Percentiles rank a stretch among this genome's conserved stretches.
phyloP scores from a whole-genome alignment of 2,797 vertebrate species.

The Amniataba percoides region DNA sequence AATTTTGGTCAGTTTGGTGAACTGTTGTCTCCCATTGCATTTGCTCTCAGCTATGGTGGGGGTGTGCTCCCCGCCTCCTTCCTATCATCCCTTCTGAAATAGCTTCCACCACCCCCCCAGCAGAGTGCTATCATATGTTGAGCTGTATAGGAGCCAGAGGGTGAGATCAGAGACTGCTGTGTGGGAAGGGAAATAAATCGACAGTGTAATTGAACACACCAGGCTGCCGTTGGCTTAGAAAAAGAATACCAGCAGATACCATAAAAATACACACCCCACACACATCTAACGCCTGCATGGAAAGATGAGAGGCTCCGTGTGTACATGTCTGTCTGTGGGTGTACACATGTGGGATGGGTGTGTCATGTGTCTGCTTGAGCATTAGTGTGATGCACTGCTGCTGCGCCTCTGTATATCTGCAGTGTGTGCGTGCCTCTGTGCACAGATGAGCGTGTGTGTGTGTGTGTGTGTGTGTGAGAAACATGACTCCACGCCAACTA shows the following conservation, averaged over 20 bases:
- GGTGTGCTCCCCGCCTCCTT: not conserved
- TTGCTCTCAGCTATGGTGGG: constrained; percentile 39
- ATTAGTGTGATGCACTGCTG: constrained; percentile 41
- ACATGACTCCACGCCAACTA: constrained; percentile 68
- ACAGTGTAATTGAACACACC: constrained; percentile 81
- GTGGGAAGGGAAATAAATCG: constrained; percentile 79
- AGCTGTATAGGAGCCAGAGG: constrained; percentile 73
- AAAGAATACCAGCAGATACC: constrained; percentile 73
- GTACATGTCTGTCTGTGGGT: constrained; percentile 62
- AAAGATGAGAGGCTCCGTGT: constrained; percentile 69
- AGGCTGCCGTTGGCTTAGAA: constrained; percentile 72
- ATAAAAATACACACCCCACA: constrained; percentile 69
- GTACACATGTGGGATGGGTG: constrained; percentile 66
- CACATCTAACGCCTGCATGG: constrained; percentile 65
- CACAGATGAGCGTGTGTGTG: constrained; percentile 31
- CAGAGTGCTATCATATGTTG: constrained; percentile 72
- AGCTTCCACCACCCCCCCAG: constrained; percentile 44
- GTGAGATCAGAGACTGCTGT: constrained; percentile 79
- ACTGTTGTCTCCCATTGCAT: constrained; percentile 54
- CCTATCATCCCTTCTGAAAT: constrained; percentile 58
- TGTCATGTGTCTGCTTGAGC: constrained; percentile 62
- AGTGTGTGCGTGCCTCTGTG: constrained; percentile 42
- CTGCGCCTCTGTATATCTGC: constrained; percentile 42
- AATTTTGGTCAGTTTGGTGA: constrained; percentile 46
- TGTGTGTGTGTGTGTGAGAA: constrained; percentile 52